Percentiles rank a stretch among this genome's conserved stretches.
Evolutionary conservation across 2,888 invertebrate species (phyloP).

Genomic region (Sinopyrophorus schimmeli): DNA sequence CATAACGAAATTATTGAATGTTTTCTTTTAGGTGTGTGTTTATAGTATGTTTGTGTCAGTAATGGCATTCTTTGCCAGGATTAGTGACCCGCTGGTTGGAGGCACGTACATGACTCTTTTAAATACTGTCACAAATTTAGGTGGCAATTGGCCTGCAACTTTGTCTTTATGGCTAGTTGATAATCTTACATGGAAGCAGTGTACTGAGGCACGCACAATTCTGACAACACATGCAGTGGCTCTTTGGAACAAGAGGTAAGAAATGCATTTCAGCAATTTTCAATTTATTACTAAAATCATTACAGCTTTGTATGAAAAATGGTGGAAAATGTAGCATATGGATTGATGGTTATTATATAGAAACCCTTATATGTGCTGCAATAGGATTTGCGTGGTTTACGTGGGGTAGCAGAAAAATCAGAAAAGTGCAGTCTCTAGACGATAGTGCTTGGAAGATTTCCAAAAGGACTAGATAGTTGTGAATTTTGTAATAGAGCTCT

Average conservation of each 20-base stretch:
- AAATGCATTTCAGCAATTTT: conserved; percentile 29
- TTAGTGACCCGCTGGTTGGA: conserved; percentile 95
- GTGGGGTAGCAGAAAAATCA: conserved; percentile 74
- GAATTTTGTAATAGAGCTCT: conserved; percentile 1
- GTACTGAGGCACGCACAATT: conserved; percentile 57
- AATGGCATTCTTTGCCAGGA: conserved; percentile 97
- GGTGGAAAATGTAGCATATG: conserved; percentile 73
- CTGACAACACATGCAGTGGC: conserved; percentile 68
- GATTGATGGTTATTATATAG: conserved; percentile 90
- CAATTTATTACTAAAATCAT: too few relatives aligned
- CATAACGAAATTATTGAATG: background rate
- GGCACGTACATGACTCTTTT: conserved; percentile 99
- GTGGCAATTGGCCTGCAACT: conserved; percentile 97
- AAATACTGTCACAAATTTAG: conserved; percentile 94
- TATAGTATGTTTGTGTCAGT: conserved; percentile 97
- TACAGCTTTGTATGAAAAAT: conserved; percentile 67
- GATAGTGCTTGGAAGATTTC: conserved; percentile 69
- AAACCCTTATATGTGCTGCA: conserved; percentile 74
- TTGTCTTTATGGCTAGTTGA: conserved; percentile 91
- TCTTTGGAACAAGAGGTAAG: conserved; percentile 67
- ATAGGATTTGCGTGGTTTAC: conserved; percentile 83
- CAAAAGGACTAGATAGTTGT: conserved; percentile 43
- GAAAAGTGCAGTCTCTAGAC: conserved; percentile 69
- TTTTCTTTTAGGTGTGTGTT: conserved; percentile 72
- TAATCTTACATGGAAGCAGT: conserved; percentile 78